A percentile compares a stretch with the other conserved stretches of the same genome.
Conservation (phyloP, 2,113 vertebrate genomes). For the Catharus minimus region DNA sequence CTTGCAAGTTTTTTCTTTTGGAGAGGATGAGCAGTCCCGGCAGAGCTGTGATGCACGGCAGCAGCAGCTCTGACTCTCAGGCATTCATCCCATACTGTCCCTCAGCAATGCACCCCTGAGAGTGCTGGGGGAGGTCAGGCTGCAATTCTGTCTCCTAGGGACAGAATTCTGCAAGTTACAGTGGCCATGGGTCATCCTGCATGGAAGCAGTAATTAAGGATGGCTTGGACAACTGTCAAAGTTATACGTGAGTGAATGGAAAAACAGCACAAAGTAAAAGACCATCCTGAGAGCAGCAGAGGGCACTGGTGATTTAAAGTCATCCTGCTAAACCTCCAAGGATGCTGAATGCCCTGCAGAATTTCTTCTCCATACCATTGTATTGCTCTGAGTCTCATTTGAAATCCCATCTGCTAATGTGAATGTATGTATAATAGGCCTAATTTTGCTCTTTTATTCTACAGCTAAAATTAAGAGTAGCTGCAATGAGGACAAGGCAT, state of each 20-base stretch:
- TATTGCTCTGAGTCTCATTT: neutral
- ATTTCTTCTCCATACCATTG: neutral
- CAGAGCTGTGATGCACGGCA: neutral
- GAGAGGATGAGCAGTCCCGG: neutral
- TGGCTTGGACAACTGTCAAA: neutral
- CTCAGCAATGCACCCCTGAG: rapidly evolving
- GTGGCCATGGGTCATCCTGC: neutral
- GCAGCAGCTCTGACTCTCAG: rapidly evolving
- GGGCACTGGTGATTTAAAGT: conserved; percentile 52
- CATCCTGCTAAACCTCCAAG: neutral
- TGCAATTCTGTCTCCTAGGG: neutral
- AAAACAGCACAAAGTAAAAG: neutral
- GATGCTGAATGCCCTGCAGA: neutral
- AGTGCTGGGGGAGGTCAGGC: neutral
- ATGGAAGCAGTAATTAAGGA: neutral
- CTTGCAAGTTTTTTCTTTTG: neutral
- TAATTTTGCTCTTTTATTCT: neutral
- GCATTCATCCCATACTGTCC: neutral
- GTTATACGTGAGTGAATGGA: neutral
- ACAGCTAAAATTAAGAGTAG: neutral
- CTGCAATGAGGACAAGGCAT: neutral
- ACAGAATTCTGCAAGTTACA: neutral
- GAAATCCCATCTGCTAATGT: neutral
- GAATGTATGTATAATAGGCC: neutral
- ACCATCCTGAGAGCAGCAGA: neutral